Evolutionary conservation across 2,113 vertebrate species (phyloP), one percentile per base, ranked within the genome.

Genomic region (Poecilia latipinna): DNA sequence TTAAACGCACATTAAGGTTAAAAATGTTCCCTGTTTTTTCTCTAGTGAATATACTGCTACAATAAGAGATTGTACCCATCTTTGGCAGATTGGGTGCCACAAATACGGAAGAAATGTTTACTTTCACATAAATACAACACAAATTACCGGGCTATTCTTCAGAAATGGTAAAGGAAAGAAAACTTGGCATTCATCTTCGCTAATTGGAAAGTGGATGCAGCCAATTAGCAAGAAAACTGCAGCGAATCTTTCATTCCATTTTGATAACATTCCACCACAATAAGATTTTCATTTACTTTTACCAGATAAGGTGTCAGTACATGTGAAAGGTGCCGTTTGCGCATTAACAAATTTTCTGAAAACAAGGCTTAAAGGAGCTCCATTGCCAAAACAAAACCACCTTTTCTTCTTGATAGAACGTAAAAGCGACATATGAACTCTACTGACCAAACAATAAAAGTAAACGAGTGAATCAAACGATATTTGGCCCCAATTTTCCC

Each of bases 381-480:
- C 33, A 26, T 65, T 26, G 2, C 12, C 3, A 39, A 37, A 44
- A 10, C 8, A 64, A 29, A 17, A 33, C 1, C 29, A 8, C 29
- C 12, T 2, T 33, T 15, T 31, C 71, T 60, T 78, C 78, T 67
- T 82, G 77, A 80, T 80, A 70, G 68, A 83, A 75, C 75, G 17
- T 48, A n/a, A 48, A 72, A 79, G 85, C 10, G 57, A 63, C 48
- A 75, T 0, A 15, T 44, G 74, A 84, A 84, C 77, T 80, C 70
- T 79, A 12, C 51, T 37, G 31, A 72, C 12, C n/a, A 61, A 64
- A 42, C 32, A 39, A 64, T 33, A 44, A 35, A 69, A 72, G 29
- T n/a, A 15, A n/a, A 39, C 31, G 17, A 70, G 33, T 32, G 22
- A 65, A 65, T 17, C 26, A 5, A 54, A 65, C 62, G 22, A 73